Evolutionary conservation across 2,113 vertebrate species (phyloP), one percentile per base, ranked within the genome.

Genomic region (Clarias magur): DNA sequence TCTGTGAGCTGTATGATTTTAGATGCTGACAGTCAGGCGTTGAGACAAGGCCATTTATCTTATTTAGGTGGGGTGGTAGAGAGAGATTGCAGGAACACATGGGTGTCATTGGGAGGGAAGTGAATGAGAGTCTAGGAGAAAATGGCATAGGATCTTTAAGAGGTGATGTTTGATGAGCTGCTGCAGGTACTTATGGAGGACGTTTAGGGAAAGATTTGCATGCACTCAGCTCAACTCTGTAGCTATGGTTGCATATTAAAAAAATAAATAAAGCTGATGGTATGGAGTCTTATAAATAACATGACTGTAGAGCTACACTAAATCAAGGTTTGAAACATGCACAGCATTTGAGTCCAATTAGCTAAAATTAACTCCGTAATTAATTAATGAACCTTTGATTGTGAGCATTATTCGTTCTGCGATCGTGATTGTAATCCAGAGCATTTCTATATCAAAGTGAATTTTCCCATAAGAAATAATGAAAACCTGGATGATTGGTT

Each of bases 1-100:
- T 96, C 83, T 57, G 95, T 95, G 95, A 96, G 95, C 89, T 84
- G 78, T 85, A 83, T 83, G 84, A 83, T 88, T 88, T 87, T 87
- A 72, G 89, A 85, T 42, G 30, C 73, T 95, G 96, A 96, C 95
- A 96, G 95, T 93, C 92, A 54, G 94, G 95, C 70, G 21, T 68
- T 38, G 67, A 88, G 85, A 88, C 87, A 48, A 85, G 85, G 70
- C 85, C 30, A 82, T 90, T 88, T 88, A 90, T 87, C 89, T 90
- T 88, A 85, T 85, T 83, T 83, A 60, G 65, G 67, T 25, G 4
- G 54, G 17, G 9, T 48, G 56, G 16, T 57, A 42, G 62, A 27
- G 21, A 80, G 78, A 76, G 82, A 82, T 34, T 68, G 65, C 84
- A 78, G 87, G 59, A 62, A 67, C 63, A 84, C 75, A 84, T 65